Conservation (phyloP, 1,140 invertebrate genomes). For the Lethrus apterus region DNA sequence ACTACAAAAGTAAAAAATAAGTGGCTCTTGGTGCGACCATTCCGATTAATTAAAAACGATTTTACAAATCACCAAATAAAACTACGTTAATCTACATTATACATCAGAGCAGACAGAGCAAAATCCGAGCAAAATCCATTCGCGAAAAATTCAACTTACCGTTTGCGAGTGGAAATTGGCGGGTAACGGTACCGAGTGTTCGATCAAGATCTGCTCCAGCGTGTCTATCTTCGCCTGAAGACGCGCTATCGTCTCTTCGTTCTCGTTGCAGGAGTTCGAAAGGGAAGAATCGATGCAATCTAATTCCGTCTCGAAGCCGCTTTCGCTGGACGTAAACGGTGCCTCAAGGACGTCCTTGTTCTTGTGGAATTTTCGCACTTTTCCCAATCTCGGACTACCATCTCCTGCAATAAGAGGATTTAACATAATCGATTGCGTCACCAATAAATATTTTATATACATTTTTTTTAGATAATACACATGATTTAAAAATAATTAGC, state of each 20-base stretch:
- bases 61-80: no score
- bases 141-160: conserved; percentile 11
- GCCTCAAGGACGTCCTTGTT: conserved; percentile 31
- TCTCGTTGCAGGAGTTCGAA: conserved; percentile 29
- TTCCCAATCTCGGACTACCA: conserved; percentile 48
- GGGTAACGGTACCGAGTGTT: conserved; percentile 35
- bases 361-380: conserved; percentile 46
- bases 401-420: conserved; percentile 31
- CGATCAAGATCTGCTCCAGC: conserved; percentile 32
- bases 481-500: no score
- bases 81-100: no score
- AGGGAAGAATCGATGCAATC: conserved; percentile 35
- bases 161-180: conserved; percentile 5
- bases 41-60: no score
- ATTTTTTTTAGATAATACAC: no score
- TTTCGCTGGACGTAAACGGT: conserved; percentile 41
- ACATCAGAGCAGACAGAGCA: no score
- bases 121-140: background rate
- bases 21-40: conserved; percentile 27
- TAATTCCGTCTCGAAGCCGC: conserved; percentile 40
- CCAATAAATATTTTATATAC: conserved; percentile 11
- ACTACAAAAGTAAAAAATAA: conserved; percentile 14
- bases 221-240: conserved; percentile 32
- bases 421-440: conserved; percentile 23
- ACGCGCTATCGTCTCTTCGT: conserved; percentile 22